A percentile compares a stretch with the other conserved stretches of the same genome.
Conservation (phyloP, 2,797 vertebrate genomes). For the Ctenosaura bakeri region DNA sequence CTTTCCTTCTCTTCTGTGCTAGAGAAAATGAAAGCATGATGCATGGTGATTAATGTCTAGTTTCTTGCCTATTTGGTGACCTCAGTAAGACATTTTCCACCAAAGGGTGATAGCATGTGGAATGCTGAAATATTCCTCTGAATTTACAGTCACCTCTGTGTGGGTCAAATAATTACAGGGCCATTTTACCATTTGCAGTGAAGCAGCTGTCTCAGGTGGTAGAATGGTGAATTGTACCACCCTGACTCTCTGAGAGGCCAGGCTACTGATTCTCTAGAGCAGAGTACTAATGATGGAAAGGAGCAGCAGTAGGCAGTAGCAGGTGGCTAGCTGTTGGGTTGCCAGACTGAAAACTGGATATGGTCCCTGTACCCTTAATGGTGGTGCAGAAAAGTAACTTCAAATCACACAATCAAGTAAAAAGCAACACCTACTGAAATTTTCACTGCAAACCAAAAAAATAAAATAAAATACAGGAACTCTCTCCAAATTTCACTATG, state of each 20-base stretch:
- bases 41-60: conserved; percentile 28
- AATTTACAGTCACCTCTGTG: background rate
- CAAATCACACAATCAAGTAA: too few relatives aligned
- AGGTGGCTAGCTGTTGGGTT: too few relatives aligned
- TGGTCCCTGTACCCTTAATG: too few relatives aligned
- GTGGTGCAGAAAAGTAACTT: too few relatives aligned
- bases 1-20: background rate
- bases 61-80: background rate
- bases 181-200: background rate
- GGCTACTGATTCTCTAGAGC: background rate
- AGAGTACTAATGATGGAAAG: background rate
- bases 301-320: too few relatives aligned
- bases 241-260: background rate
- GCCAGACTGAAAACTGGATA: too few relatives aligned
- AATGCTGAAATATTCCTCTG: background rate
- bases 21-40: conserved; percentile 7
- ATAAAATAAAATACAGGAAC: too few relatives aligned
- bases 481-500: too few relatives aligned
- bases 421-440: too few relatives aligned
- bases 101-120: background rate
- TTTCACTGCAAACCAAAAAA: too few relatives aligned
- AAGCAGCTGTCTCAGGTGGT: background rate
- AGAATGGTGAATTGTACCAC: background rate
- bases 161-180: background rate
- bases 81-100: conserved; percentile 13